phyloP scores from a whole-genome alignment of 1,140 invertebrate genomes.

The Bombus sibiricus region DNA sequence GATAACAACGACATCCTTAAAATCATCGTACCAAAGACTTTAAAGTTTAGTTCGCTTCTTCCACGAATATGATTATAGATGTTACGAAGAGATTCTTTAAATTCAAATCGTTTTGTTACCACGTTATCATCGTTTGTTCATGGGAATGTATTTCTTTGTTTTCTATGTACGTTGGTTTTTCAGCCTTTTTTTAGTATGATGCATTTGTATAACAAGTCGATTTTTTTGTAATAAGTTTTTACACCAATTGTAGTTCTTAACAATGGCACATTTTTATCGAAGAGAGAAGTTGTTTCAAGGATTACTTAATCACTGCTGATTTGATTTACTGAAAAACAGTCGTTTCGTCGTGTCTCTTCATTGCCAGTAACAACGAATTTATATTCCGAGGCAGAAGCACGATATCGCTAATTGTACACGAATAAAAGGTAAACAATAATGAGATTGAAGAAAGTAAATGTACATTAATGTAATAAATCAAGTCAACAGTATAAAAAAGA shows the following conservation, averaged over 20 bases:
- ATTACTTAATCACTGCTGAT: background rate
- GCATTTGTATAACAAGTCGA: background rate
- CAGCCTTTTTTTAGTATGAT: background rate
- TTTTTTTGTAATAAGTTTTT: background rate
- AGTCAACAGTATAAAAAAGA: background rate
- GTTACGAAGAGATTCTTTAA: conserved; percentile 15
- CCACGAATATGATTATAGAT: conserved; percentile 37
- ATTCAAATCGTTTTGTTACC: conserved; percentile 28
- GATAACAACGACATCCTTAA: conserved; percentile 11
- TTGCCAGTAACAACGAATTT: conserved; percentile 13
- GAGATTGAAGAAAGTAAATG: background rate
- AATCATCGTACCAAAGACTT: conserved; percentile 45
- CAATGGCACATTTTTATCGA: background rate
- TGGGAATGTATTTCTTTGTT: background rate
- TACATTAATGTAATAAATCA: background rate
- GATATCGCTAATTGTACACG: conserved; percentile 6
- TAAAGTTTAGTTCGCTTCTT: conserved; percentile 41
- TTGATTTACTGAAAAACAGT: conserved; percentile 31
- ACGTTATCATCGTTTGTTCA: background rate
- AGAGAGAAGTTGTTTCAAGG: background rate
- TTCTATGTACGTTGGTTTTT: background rate
- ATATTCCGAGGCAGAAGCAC: conserved; percentile 25
- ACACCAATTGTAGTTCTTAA: conserved; percentile 16
- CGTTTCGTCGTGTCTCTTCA: conserved; percentile 15
- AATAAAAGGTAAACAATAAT: background rate